These are phyloP conservation scores for Gymnoscopelus microlampas DNA, from an alignment of 2,797 vertebrate species.

Conservation along the genomic window DNA sequence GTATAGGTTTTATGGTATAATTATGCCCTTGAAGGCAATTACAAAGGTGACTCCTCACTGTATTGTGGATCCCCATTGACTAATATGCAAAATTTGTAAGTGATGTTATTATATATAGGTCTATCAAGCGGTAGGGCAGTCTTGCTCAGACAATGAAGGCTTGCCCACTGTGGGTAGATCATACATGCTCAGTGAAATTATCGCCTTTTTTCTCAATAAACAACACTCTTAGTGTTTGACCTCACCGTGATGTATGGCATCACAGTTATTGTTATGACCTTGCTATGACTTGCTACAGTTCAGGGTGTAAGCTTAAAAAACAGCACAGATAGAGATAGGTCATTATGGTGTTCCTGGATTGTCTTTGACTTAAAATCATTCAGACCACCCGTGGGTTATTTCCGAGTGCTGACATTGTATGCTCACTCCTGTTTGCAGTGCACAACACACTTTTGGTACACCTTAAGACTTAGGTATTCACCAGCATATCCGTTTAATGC, in stretches of 20 bases:
- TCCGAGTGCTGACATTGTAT: not conserved
- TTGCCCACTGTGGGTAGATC: too few species aligned
- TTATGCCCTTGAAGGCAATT: not conserved
- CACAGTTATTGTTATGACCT: not conserved
- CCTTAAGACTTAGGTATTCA: too few species aligned
- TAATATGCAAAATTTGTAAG: slow-evolving; percentile 56
- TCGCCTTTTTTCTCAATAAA: too few species aligned
- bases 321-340: slow-evolving; percentile 2
- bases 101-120: not conserved
- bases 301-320: slow-evolving; percentile 24
- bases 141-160: too few species aligned
- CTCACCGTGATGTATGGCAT: too few species aligned
- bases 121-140: too few species aligned
- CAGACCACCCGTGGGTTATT: not conserved
- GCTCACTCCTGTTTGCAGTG: not conserved
- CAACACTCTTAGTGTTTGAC: too few species aligned
- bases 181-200: too few species aligned
- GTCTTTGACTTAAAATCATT: not conserved
- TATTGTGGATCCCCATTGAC: slow-evolving; percentile 55
- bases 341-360: slow-evolving; percentile 15
- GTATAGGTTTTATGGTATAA: too few species aligned
- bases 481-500: too few species aligned
- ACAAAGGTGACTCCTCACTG: not conserved
- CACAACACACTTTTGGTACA: not conserved
- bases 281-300: slow-evolving; percentile 2